Conservation (phyloP, 1,140 invertebrate genomes). For the Tetraneura akinire region DNA sequence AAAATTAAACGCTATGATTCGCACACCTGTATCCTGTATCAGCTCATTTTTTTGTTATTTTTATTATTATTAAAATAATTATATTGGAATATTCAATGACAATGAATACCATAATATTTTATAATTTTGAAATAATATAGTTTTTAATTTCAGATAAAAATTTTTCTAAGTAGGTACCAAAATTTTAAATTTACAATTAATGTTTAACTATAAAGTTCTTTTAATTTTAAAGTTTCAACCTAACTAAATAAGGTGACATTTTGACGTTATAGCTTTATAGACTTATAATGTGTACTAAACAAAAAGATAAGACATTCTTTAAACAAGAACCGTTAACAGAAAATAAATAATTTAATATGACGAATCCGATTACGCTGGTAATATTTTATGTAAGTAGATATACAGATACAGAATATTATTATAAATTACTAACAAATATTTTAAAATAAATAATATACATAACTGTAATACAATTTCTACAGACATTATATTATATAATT, state of each 20-base stretch:
- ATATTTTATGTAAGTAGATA: slow-evolving; percentile 24
- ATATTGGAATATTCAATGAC: no score
- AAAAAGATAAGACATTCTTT: slow-evolving; percentile 12
- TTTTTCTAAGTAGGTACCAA: no score
- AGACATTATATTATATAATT: no score
- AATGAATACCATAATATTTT: no score
- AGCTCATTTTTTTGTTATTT: no score
- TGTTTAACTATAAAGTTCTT: background rate
- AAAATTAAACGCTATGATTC: no score
- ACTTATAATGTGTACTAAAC: background rate
- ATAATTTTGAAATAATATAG: background rate
- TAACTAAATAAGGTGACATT: background rate
- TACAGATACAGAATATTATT: background rate
- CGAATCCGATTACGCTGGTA: slow-evolving; percentile 17
- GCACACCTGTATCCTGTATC: no score
- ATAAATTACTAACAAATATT: background rate
- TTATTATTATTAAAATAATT: no score
- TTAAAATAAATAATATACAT: slow-evolving; percentile 4
- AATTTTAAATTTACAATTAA: no score
- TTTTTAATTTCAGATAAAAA: no score
- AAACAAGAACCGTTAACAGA: slow-evolving; percentile 12
- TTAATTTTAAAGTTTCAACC: background rate
- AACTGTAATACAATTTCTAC: background rate
- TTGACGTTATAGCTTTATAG: background rate
- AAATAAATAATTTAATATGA: slow-evolving; percentile 19